Base-by-base conservation (phyloP, 2,888 invertebrate genomes). In the Hyposoter dolosus region DNA sequence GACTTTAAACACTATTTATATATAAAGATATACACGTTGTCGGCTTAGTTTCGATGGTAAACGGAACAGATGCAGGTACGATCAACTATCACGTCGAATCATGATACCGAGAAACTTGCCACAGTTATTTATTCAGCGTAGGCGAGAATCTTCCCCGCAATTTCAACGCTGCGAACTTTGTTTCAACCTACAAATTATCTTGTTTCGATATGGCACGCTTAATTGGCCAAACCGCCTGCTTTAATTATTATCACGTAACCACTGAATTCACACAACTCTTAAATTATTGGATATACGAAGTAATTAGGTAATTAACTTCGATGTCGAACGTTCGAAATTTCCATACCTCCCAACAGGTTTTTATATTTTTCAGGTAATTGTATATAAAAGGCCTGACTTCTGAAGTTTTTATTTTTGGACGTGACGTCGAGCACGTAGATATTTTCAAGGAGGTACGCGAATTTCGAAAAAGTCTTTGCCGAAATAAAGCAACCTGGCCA, bases 11-110 rank as follows among this genome's bases (percentile, higher is more conserved):
- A 63, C 65, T 19, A 19, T 82, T 19, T 23, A 32, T 45, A 32
- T 45, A 17, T 47, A 19, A 17, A 45, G 40, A 66, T 65, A 50
- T 50, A 66, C 63, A 77, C 17, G 50, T 23, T 23, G 60, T 47
- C 45, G 63, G 69, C 32, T 79, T 32, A 79, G 60, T 71, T 79
- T 79, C 19, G 69, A 19, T 60, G 43, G 60, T 28, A 56, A 56
- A 69, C 53, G 53, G 12, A 23, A 53, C 56, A 60, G 43, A 45
- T 69, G 45, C 60, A 79, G 9, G 69, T 69, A 69, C 50, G 53
- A 28, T 28, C 45, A 68, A 45, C 56, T 43, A 32, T 56, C 56
- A 69, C 43, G 56, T 78, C 66, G 53, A 69, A 43, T 78, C 78
- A n/a, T 78, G 53, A 78, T 69, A 28, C 23, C 43, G 17, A 56